phyloP scores from a whole-genome alignment of 1,140 invertebrate species.

The Drosophila paulistorum region DNA sequence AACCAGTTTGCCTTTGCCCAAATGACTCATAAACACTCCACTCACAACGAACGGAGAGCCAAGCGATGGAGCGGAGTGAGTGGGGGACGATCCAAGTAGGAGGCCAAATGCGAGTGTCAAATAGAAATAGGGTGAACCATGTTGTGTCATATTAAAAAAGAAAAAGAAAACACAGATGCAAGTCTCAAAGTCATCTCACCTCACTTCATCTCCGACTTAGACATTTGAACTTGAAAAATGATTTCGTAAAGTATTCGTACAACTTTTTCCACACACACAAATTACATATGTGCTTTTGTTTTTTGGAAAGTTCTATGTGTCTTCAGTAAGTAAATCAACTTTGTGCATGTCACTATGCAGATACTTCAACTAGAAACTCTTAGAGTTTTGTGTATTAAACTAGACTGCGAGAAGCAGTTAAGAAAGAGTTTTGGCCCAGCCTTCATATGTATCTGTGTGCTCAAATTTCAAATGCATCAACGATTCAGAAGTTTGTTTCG shows the following conservation, averaged over 20 bases:
- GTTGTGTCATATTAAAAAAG: not conserved
- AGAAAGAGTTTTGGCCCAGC: not conserved
- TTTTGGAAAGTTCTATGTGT: not conserved
- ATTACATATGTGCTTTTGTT: conserved; percentile 8
- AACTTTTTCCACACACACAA: not conserved
- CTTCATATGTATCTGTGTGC: not conserved
- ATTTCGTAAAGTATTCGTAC: conserved; percentile 14
- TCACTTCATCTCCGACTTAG: conserved; percentile 2
- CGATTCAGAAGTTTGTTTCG: not conserved
- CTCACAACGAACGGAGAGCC: not conserved
- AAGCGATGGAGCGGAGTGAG: not conserved
- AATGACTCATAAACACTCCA: conserved; percentile 72
- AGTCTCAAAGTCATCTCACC: not conserved
- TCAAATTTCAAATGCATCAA: not conserved
- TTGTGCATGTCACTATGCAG: not conserved
- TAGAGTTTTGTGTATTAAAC: conserved; percentile 1
- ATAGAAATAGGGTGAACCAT: conserved; percentile 56
- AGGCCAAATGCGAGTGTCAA: conserved; percentile 55
- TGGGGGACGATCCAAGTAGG: conserved; percentile 5
- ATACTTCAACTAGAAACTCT: not conserved
- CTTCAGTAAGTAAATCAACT: not conserved
- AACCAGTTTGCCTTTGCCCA: conserved; percentile 66
- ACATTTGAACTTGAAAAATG: conserved; percentile 44
- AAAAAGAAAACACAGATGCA: conserved; percentile 3
- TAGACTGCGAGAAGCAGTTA: conserved; percentile 1